Evolutionary conservation across 2,888 invertebrate genomes (phyloP).

Genomic region (Hirtodrosophila alboralis): DNA sequence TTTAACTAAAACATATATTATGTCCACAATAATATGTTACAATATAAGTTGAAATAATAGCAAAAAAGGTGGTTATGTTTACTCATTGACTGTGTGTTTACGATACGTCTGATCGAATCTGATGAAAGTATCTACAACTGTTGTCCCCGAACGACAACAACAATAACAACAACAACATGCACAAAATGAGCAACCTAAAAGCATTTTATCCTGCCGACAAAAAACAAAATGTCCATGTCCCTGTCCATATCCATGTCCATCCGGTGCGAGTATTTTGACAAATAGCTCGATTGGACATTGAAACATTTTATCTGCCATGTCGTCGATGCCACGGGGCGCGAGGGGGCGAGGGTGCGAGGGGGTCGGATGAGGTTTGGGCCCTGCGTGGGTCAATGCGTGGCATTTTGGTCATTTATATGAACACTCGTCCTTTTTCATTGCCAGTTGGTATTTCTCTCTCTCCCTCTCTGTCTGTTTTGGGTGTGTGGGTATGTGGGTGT

Average conservation of each 20-base stretch:
- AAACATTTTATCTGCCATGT: conserved; percentile 82
- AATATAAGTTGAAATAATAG: too few species aligned
- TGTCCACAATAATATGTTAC: too few species aligned
- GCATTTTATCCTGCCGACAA: conserved; percentile 31
- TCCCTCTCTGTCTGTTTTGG: too few species aligned
- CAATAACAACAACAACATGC: conserved; percentile 6
- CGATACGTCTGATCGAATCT: conserved; percentile 14
- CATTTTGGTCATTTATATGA: conserved; percentile 82
- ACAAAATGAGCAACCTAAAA: conserved; percentile 19
- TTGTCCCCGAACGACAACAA: conserved; percentile 4
- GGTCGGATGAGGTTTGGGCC: conserved; percentile 35
- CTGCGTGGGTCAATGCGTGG: conserved; percentile 78
- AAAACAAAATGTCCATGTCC: conserved; percentile 43
- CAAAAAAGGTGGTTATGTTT: conserved; percentile 5
- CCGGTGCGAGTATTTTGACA: conserved; percentile 79
- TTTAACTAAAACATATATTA: too few species aligned
- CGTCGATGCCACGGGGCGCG: conserved; percentile 67
- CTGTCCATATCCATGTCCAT: conserved; percentile 51
- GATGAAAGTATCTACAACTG: conserved; percentile 7
- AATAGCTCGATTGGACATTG: conserved; percentile 82
- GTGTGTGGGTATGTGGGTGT: conserved; percentile 27
- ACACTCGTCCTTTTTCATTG: conserved; percentile 78
- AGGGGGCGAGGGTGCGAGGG: conserved; percentile 10
- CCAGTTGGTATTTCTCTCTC: conserved; percentile 57
- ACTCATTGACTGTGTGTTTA: conserved; percentile 4